Conservation (phyloP, 2,797 vertebrate genomes). For the Knipowitschia caucasica region DNA sequence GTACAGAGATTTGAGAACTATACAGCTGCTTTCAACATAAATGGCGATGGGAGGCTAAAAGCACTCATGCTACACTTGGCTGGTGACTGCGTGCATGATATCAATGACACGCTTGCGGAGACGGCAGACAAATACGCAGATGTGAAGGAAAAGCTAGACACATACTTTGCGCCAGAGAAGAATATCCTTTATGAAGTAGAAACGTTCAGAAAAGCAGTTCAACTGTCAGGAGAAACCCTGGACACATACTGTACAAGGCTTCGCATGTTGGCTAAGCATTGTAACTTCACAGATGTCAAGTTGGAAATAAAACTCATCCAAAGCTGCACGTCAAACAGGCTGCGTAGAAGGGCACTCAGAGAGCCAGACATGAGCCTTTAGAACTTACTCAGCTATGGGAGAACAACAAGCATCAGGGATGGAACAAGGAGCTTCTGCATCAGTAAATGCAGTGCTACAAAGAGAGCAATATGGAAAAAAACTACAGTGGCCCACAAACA, state of each 20-base stretch:
- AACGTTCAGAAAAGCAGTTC: neutral
- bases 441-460: neutral
- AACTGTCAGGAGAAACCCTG: neutral
- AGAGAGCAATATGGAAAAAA: neutral
- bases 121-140: neutral
- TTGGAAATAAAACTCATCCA: neutral
- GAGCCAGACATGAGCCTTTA: neutral
- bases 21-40: neutral
- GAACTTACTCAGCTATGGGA: neutral
- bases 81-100: neutral
- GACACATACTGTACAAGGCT: neutral
- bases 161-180: neutral
- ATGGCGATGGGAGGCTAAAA: neutral
- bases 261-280: neutral
- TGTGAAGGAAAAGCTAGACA: neutral
- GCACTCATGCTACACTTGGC: neutral
- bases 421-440: neutral
- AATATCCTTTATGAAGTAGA: neutral
- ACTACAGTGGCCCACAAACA: neutral
- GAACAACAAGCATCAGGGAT: neutral
- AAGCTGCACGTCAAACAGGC: neutral
- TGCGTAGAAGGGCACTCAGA: neutral
- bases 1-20: neutral
- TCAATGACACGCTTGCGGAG: neutral
- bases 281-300: neutral